A percentile compares a stretch with the other conserved stretches of the same genome.
These are phyloP conservation scores for Theretra japonica DNA, from an alignment of 2,888 invertebrate species.

Conservation along the genomic window DNA sequence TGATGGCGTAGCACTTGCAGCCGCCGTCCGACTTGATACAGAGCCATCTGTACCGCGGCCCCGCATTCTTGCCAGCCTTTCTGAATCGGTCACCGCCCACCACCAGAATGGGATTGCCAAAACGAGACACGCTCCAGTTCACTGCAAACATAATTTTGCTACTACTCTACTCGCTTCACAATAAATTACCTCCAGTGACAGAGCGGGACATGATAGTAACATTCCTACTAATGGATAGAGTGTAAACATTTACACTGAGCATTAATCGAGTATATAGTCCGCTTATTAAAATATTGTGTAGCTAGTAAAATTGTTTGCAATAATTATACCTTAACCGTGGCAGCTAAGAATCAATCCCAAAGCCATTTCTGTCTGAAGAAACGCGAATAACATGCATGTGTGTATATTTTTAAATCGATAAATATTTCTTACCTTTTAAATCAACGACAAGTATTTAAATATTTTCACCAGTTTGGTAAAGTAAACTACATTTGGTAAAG, in stretches of 20 bases:
- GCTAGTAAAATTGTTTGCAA: too few relatives aligned
- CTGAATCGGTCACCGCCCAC: conserved; percentile 67
- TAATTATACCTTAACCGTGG: too few relatives aligned
- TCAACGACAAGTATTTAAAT: neutral
- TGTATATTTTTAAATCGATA: neutral
- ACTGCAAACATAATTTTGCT: conserved; percentile 62
- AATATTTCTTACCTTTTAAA: neutral
- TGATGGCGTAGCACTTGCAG: conserved; percentile 66
- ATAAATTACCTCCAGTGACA: too few relatives aligned
- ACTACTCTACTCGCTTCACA: conserved; percentile 37
- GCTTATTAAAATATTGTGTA: too few relatives aligned
- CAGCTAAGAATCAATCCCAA: too few relatives aligned
- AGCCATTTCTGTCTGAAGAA: too few relatives aligned
- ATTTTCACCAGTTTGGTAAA: neutral
- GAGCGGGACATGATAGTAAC: too few relatives aligned
- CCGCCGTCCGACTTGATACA: conserved; percentile 75
- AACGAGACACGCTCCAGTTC: conserved; percentile 66
- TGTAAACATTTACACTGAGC: too few relatives aligned
- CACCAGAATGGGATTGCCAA: conserved; percentile 71
- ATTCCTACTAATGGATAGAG: too few relatives aligned
- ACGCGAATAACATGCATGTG: too few relatives aligned
- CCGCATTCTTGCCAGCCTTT: conserved; percentile 46
- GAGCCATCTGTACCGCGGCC: conserved; percentile 57
- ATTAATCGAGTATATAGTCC: too few relatives aligned
- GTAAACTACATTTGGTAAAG: neutral